Conservation (phyloP, 2,888 invertebrate species). For the Plemyria rubiginata region DNA sequence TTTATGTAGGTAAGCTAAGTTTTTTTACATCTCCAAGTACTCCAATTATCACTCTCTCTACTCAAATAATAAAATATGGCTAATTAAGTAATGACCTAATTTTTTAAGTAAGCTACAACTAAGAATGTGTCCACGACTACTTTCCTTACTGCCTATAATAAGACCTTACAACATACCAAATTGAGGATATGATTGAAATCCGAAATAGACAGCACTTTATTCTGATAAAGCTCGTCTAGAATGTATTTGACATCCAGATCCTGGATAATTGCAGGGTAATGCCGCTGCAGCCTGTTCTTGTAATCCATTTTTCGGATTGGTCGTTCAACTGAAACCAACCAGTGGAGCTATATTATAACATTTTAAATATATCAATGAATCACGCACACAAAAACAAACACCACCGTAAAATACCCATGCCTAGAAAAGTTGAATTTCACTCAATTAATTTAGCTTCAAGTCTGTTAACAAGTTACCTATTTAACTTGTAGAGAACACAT, state of each 20-base stretch:
- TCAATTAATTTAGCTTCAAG: neutral
- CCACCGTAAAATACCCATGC: neutral
- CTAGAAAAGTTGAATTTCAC: neutral
- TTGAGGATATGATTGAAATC: conserved; percentile 65
- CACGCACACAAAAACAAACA: neutral
- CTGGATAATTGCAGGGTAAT: conserved; percentile 72
- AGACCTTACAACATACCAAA: conserved; percentile 52
- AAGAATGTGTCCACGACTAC: too few relatives aligned
- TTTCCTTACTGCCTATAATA: too few relatives aligned
- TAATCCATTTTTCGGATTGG: conserved; percentile 66
- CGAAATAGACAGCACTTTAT: conserved; percentile 65
- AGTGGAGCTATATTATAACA: neutral
- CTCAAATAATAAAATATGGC: too few relatives aligned
- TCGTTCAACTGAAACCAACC: conserved; percentile 63
- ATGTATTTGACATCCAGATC: conserved; percentile 79
- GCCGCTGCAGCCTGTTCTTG: conserved; percentile 68
- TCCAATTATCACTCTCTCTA: too few relatives aligned
- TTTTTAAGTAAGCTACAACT: too few relatives aligned
- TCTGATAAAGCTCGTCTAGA: conserved; percentile 74
- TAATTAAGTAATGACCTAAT: too few relatives aligned
- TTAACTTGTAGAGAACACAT: neutral
- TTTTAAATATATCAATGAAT: neutral
- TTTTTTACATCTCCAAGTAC: too few relatives aligned
- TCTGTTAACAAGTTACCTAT: too few relatives aligned
- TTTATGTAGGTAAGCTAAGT: too few relatives aligned